Base-by-base conservation (phyloP, 2,888 invertebrate genomes). In the Sphaerophoria rueppellii region DNA sequence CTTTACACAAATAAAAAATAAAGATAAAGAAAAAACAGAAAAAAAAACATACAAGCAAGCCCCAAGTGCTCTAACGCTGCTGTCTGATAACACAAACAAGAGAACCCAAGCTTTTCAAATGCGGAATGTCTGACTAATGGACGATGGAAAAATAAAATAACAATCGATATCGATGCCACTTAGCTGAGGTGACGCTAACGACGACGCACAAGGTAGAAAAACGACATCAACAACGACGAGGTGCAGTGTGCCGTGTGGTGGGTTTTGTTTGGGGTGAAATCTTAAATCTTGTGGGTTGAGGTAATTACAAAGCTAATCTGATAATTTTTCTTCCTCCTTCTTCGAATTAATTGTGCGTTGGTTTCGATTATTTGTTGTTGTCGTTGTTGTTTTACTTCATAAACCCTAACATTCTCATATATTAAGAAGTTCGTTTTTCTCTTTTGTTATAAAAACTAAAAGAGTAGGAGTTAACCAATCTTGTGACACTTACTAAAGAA, bases 21-120 rank as follows among this genome's bases (percentile, higher is more conserved):
- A 35, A 16, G 7, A 16, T 11, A 60, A 61, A 79, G 83, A 83
- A 79, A 83, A 82, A 70, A 48, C 54, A 58, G 61, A 54, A 71
- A 77, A 74, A 57, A 65, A 24, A 24, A n/a, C n/a, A n/a, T 24
- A 24, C 24, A 24, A 24, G 1, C 24, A 24, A 24, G 24, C 24
- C 24, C 24, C 60, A 63, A 78, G 50, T 46, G 78, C 50, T 14
- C 73, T 78, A 58, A 74, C 65, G 70, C 54, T 24, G 24, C 24
- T 24, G n/a, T 60, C 58, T 76, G 83, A 83, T 83, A 83, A 72
- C 72, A 63, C 69, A 57, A n/a, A 71, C 60, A 43, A 60, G 24
- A 57, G 60, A 67, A 52, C 58, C 70, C 35, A 63, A 40, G 24
- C 24, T 16, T 40, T 58, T 58, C 43, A 65, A 43, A 24, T 24